phyloP scores from a whole-genome alignment of 2,113 vertebrate species.

The Cheilinus undulatus region DNA sequence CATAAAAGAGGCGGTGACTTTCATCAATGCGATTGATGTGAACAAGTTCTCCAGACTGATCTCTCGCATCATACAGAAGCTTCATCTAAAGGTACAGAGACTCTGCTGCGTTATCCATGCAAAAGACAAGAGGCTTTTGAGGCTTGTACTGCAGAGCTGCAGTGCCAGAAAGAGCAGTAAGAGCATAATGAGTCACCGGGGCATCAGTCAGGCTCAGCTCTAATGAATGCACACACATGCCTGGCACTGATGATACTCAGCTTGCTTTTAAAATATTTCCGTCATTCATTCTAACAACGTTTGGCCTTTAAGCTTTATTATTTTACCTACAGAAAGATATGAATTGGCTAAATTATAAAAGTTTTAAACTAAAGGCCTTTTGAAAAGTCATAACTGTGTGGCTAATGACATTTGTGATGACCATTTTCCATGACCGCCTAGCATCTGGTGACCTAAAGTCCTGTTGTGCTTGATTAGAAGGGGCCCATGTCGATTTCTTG shows the following conservation, averaged over 20 bases:
- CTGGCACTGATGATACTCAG: slow-evolving; percentile 24
- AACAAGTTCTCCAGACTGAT: slow-evolving; percentile 92
- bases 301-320: background rate
- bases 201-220: slow-evolving; percentile 7
- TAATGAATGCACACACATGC: slow-evolving; percentile 39
- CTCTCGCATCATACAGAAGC: slow-evolving; percentile 92
- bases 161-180: slow-evolving; percentile 16
- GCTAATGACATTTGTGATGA: too few species aligned
- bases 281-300: slow-evolving; percentile 6
- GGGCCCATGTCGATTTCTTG: too few species aligned
- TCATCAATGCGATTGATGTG: slow-evolving; percentile 89
- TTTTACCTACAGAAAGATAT: background rate
- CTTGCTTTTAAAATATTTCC: background rate
- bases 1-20: slow-evolving; percentile 91
- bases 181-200: slow-evolving; percentile 41
- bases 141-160: slow-evolving; percentile 32
- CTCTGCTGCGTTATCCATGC: background rate
- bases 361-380: background rate
- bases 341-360: background rate
- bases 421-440: too few species aligned
- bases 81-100: slow-evolving; percentile 93
- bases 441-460: too few species aligned
- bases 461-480: too few species aligned
- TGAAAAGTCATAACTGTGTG: too few species aligned
- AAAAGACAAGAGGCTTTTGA: slow-evolving; percentile 43